Base-by-base conservation (phyloP, 2,113 vertebrate species). In the Isurus oxyrinchus region DNA sequence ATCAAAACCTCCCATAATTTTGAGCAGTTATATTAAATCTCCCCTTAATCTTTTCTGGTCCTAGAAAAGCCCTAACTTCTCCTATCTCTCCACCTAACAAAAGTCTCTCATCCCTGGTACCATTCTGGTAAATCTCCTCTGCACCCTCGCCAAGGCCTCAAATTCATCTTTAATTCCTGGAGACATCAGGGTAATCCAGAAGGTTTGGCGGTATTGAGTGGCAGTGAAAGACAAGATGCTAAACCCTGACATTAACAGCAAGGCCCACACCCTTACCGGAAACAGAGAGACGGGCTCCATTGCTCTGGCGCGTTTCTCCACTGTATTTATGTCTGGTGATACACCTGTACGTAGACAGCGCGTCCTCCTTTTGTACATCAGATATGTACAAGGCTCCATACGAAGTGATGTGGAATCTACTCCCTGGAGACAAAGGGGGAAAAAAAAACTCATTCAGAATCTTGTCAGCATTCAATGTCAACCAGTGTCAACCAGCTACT, bases 271-370 rank as follows among this genome's bases (percentile, higher is more conserved):
- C 35, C 98, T 90, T 97, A 99, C 99, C 99, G 98, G 99, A 98
- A 97, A 99, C 99, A 0, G 99, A 99, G 97, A 99, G 99, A 59
- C 99, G 97, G 97, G 99, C 99, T 76, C 99, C 99, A 16, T 99
- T 99, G 98, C 99, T 99, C 98, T 99, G 99, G 81, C 99, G 98
- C 23, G 99, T 99, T 98, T 99, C 99, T 96, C 99, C 99, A 27
- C 99, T 99, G 97, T 99, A 99, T 97, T 99, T 99, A 98, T 99
- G 99, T 98, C 99, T 99, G 98, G 99, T 99, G 98, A 99, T 99
- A 98, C 99, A 99, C 98, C 99, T 98, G 97, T 99, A 99, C 97
- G 99, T 99, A 97, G 99, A 99, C 97, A 99, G 98, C 96, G 99
- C 99, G 40, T 99, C 99, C 98, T 99, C 99, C 98, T 99, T 99